Evolutionary conservation across 2,888 invertebrate species (phyloP), one percentile per base, ranked within the genome.

Genomic region (Aphidius colemani): DNA sequence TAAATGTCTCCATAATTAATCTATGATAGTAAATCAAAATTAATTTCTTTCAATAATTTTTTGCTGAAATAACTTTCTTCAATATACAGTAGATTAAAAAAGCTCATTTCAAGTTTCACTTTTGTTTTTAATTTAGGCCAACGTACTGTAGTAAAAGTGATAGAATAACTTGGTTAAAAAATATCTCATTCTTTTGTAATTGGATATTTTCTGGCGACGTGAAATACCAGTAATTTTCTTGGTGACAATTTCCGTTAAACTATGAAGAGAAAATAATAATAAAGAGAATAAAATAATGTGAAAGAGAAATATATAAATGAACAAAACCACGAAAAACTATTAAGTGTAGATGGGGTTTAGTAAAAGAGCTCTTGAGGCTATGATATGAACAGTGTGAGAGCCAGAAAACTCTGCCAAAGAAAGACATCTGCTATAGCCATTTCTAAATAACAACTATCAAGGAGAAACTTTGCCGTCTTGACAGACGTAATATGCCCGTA

Each of bases 401-500:
- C 79, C 79, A 80, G 75, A 71, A 75, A 75, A 72, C 73, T 72
- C 72, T 76, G 78, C 76, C 77, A 77, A 74, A 76, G 76, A 72
- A 74, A 80, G 78, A 74, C 77, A 78, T 79, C 78, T 78, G 78
- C 74, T 73, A 71, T 73, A 63, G 60, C 70, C 72, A 70, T 67
- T 70, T 72, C 72, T 74, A 75, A 77, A 77, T 79, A 79, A 77
- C 77, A 71, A 72, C 72, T 71, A 69, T 61, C 69, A 10, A 55
- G 61, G 11, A 59, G 66, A 60, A 39, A 53, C 45, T 55, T 50
- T 64, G 60, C 67, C 71, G 73, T 74, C 76, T 77, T 79, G 81
- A 81, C 79, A 81, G 78, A 78, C 73, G 78, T 80, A 80, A 80
- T 78, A 77, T 76, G 73, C 66, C 30, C 57, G 61, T 81, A 80